phyloP scores from a whole-genome alignment of 1,140 invertebrate species.

The Orchestia grillus region DNA sequence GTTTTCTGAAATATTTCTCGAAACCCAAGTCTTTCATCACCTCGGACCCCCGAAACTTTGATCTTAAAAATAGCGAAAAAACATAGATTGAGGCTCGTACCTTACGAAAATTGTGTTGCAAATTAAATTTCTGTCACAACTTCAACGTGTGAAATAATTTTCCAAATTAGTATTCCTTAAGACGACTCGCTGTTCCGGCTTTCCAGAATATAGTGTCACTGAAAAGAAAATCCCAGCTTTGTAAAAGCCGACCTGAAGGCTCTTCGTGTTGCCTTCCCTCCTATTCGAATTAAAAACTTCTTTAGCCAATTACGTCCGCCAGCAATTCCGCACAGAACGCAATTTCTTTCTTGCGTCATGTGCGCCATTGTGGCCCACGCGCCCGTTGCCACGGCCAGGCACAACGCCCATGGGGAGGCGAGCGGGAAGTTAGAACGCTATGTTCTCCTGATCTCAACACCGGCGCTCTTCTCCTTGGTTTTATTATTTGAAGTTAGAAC shows the following conservation, averaged over 20 bases:
- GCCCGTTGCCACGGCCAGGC: not conserved
- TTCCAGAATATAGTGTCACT: not conserved
- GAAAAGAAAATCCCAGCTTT: not conserved
- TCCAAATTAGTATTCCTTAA: not conserved
- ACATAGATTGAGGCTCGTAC: too few relatives aligned
- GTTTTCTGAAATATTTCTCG: too few relatives aligned
- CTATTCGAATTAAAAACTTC: constrained; percentile 1
- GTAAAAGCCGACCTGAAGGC: not conserved
- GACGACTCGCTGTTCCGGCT: not conserved
- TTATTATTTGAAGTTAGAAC: not conserved
- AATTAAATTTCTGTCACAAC: not conserved
- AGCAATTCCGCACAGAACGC: constrained; percentile 5
- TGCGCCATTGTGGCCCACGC: not conserved
- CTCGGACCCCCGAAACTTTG: too few relatives aligned
- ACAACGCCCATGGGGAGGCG: not conserved
- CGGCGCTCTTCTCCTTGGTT: not conserved
- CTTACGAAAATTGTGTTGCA: too few relatives aligned
- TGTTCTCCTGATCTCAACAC: not conserved
- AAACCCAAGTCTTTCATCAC: too few relatives aligned
- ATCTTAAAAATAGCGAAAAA: too few relatives aligned
- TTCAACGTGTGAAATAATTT: not conserved
- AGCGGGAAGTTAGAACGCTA: not conserved
- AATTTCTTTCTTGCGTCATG: not conserved
- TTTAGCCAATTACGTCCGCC: not conserved
- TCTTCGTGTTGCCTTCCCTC: not conserved